Conservation (phyloP, 2,888 invertebrate genomes). For the Drosophila planitibia region DNA sequence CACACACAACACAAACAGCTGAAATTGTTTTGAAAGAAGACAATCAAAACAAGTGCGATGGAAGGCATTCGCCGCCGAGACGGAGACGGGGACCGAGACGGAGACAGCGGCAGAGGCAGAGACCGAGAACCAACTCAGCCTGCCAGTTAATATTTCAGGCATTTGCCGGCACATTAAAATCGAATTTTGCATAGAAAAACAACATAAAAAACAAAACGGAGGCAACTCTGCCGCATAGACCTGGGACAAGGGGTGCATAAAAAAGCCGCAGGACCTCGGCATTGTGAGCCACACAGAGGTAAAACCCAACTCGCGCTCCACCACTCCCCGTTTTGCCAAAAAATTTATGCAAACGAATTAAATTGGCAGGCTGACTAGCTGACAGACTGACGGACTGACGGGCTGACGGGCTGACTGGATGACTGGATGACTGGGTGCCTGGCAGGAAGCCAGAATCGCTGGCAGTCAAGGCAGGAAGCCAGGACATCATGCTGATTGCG, state of each 20-base stretch:
- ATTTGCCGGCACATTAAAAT: constrained; percentile 76
- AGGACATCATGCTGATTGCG: constrained; percentile 67
- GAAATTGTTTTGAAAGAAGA: constrained; percentile 40
- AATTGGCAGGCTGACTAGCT: constrained; percentile 65
- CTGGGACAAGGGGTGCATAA: constrained; percentile 34
- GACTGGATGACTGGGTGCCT: constrained; percentile 30
- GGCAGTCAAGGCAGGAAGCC: constrained; percentile 28
- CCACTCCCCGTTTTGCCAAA: constrained; percentile 16
- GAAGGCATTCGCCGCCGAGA: neutral
- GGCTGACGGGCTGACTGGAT: neutral
- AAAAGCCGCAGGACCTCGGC: constrained; percentile 63
- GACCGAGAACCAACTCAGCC: neutral
- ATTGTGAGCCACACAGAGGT: constrained; percentile 51
- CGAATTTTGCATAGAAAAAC: constrained; percentile 71
- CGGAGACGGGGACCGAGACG: neutral
- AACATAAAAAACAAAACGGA: constrained; percentile 55
- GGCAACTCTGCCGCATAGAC: constrained; percentile 10
- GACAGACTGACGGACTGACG: neutral
- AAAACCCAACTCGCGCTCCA: neutral
- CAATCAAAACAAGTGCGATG: constrained; percentile 34
- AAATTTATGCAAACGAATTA: constrained; percentile 79
- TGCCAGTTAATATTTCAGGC: constrained; percentile 61
- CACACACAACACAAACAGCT: constrained; percentile 12
- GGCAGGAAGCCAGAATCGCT: constrained; percentile 61
- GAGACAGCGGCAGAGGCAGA: neutral